phyloP scores from a whole-genome alignment of 2,797 vertebrate genomes.

The Nyctibius grandis region DNA sequence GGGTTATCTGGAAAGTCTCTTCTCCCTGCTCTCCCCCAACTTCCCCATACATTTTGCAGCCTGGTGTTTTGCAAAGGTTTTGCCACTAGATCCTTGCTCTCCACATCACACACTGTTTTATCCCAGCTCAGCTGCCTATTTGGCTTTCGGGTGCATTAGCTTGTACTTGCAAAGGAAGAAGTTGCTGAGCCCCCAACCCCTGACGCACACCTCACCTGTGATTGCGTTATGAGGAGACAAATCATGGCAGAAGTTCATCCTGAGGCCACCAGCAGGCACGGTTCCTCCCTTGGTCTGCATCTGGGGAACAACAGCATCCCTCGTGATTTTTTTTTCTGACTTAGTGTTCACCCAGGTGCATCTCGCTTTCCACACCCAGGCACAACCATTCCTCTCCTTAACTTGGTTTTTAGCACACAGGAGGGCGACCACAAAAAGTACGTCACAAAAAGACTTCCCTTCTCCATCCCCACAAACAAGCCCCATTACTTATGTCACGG shows the following conservation, averaged over 20 bases:
- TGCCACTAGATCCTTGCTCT: neutral
- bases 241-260: neutral
- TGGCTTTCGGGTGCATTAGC: neutral
- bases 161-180: fast-evolving
- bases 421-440: fast-evolving
- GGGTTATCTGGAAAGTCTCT: neutral
- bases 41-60: neutral
- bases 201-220: fast-evolving
- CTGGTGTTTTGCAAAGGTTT: neutral
- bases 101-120: fast-evolving
- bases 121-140: neutral
- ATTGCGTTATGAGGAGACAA: fast-evolving
- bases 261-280: neutral
- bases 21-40: neutral
- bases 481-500: neutral
- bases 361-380: neutral
- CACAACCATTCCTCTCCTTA: neutral
- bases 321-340: fast-evolving
- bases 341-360: neutral
- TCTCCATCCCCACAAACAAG: neutral
- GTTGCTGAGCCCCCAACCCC: neutral
- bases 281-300: neutral
- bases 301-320: neutral
- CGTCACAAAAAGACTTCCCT: neutral
- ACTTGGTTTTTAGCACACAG: neutral